Percentiles rank a stretch among this genome's conserved stretches.
Evolutionary conservation across 2,797 vertebrate genomes (phyloP).

Genomic region (Lagocephalus sceleratus): DNA sequence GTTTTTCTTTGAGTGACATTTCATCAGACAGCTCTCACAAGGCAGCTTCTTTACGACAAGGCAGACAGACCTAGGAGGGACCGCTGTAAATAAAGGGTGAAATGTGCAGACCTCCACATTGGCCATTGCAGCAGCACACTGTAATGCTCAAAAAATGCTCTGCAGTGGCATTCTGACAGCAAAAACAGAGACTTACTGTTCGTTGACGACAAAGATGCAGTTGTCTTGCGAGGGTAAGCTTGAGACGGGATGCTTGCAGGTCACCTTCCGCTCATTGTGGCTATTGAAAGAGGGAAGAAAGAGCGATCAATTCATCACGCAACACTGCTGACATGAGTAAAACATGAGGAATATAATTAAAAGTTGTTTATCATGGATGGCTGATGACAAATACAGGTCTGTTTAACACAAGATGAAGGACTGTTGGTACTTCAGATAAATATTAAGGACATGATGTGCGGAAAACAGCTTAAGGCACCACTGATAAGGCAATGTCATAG

Average conservation of each 20-base stretch:
- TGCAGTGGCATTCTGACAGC: constrained; percentile 46
- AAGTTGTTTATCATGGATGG: no score
- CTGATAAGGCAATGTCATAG: neutral
- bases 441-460: neutral
- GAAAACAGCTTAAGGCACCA: neutral
- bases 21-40: no score
- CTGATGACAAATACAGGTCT: neutral
- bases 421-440: neutral
- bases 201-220: constrained; percentile 97
- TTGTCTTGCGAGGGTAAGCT: constrained; percentile 94
- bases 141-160: constrained; percentile 47
- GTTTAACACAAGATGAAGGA: neutral
- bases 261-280: constrained; percentile 98
- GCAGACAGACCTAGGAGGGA: constrained; percentile 8
- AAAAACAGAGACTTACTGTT: constrained; percentile 88
- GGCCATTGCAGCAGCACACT: constrained; percentile 28
- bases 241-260: constrained; percentile 94
- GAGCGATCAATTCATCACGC: constrained; percentile 14
- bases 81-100: constrained; percentile 22
- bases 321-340: constrained; percentile 2
- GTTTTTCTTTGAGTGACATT: neutral
- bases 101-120: constrained; percentile 23
- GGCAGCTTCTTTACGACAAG: no score
- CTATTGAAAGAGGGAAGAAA: constrained; percentile 56
- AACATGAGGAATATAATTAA: neutral